Conservation (phyloP, 1,140 invertebrate genomes). For the Adoxophyes honmai region DNA sequence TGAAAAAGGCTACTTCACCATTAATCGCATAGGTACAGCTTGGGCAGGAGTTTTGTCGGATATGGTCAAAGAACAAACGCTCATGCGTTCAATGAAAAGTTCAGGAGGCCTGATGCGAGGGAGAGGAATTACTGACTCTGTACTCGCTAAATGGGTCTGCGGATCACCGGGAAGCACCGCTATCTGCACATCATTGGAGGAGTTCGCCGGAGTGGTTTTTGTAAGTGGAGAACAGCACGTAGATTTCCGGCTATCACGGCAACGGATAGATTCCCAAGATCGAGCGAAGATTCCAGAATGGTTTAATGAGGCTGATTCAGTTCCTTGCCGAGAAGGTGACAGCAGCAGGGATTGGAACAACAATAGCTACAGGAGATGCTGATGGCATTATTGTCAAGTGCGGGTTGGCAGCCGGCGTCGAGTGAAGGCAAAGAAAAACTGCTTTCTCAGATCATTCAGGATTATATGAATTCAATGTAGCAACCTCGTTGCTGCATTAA, state of each 20-base stretch:
- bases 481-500: too few species aligned
- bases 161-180: neutral
- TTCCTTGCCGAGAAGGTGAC: slow-evolving; percentile 5
- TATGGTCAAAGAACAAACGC: slow-evolving; percentile 49
- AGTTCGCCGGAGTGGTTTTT: neutral
- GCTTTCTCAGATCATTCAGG: too few species aligned
- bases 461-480: too few species aligned
- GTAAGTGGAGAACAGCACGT: neutral
- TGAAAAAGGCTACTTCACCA: slow-evolving; percentile 8
- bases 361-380: too few species aligned
- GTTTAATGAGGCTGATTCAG: neutral
- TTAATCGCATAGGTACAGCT: neutral
- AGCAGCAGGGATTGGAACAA: neutral
- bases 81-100: slow-evolving; percentile 24
- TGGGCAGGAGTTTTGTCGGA: slow-evolving; percentile 62
- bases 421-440: too few species aligned
- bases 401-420: too few species aligned
- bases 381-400: too few species aligned
- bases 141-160: neutral
- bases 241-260: too few species aligned
- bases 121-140: neutral
- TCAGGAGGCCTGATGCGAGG: neutral
- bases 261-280: too few species aligned
- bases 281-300: too few species aligned
- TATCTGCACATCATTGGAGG: neutral